These are phyloP conservation scores for Megalonaias nervosa DNA, from an alignment of 1,140 invertebrate genomes.

Conservation along the genomic window DNA sequence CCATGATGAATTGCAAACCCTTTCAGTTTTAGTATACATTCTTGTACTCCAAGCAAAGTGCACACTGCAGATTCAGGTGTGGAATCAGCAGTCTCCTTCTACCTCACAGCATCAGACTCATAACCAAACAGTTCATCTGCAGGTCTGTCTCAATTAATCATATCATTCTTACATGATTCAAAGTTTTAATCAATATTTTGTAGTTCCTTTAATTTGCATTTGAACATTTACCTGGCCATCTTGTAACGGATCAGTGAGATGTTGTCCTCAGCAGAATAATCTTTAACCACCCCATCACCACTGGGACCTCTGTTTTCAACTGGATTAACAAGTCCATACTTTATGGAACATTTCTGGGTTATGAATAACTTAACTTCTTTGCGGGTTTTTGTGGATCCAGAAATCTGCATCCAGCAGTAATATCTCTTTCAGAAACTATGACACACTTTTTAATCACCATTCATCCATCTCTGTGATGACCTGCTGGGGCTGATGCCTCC, in stretches of 20 bases:
- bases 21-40: too few relatives aligned
- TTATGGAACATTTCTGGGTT: constrained; percentile 8
- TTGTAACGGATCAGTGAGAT: background rate
- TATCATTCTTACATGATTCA: background rate
- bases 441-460: background rate
- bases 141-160: background rate
- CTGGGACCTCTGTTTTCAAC: background rate
- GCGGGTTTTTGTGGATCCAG: background rate
- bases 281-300: background rate
- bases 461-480: background rate
- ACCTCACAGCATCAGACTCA: background rate
- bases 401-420: background rate
- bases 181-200: background rate
- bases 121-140: background rate
- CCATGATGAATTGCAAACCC: too few relatives aligned
- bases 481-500: background rate
- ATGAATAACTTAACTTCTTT: background rate
- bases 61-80: background rate
- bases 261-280: background rate
- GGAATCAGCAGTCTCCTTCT: background rate
- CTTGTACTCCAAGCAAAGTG: too few relatives aligned
- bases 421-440: constrained; percentile 4
- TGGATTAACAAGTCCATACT: background rate
- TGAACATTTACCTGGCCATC: background rate
- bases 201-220: background rate